A percentile compares a stretch with the other conserved stretches of the same genome.
These are phyloP conservation scores for Micrastur ruficollis DNA, from an alignment of 2,797 vertebrate species.

Conservation along the genomic window DNA sequence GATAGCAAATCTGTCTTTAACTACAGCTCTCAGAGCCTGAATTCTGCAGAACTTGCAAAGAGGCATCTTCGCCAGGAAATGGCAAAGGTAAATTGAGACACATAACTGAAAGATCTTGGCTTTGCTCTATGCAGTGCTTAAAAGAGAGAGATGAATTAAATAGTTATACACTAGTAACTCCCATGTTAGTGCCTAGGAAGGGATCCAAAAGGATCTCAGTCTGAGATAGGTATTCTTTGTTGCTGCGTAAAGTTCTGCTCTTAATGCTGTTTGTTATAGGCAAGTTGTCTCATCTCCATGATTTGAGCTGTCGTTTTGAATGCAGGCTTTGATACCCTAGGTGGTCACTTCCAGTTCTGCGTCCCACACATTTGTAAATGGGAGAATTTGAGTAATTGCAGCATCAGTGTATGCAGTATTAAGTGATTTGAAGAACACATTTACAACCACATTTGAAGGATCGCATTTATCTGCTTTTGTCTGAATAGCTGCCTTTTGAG, in stretches of 20 bases:
- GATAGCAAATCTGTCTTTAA: constrained; percentile 64
- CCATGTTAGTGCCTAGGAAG: not conserved
- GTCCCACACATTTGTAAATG: too few relatives aligned
- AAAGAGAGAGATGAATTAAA: not conserved
- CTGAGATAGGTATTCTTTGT: not conserved
- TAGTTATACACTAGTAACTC: not conserved
- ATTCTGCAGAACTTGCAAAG: constrained; percentile 71
- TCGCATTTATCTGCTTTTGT: not conserved
- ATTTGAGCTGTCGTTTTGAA: not conserved
- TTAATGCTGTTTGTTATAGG: not conserved
- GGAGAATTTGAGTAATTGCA: not conserved
- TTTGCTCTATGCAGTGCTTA: not conserved
- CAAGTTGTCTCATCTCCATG: not conserved
- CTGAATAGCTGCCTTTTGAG: not conserved
- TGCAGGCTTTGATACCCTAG: not conserved
- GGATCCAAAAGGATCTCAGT: not conserved
- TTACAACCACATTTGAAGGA: not conserved
- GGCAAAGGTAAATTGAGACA: constrained; percentile 70
- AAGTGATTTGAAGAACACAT: not conserved
- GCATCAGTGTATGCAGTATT: not conserved
- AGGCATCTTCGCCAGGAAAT: constrained; percentile 69
- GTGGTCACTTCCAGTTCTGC: not conserved
- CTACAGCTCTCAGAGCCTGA: constrained; percentile 81
- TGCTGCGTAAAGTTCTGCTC: not conserved
- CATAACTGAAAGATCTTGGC: not conserved